These are phyloP conservation scores for Nomada goodeniana DNA, from an alignment of 2,888 invertebrate species.

Conservation along the genomic window DNA sequence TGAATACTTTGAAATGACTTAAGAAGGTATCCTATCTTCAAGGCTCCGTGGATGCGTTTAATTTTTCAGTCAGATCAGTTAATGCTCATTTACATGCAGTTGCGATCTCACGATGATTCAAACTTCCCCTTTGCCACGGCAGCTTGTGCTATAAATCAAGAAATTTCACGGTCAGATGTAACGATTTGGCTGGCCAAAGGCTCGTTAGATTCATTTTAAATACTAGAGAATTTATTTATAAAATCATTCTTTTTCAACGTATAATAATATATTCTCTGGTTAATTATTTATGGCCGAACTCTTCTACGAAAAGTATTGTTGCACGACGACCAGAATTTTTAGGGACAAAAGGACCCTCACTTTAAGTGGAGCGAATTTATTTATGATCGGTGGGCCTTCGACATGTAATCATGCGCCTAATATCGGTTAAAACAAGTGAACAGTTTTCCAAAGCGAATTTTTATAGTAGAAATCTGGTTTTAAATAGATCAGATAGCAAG, in stretches of 20 bases:
- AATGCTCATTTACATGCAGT: not conserved
- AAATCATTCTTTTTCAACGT: too few species aligned
- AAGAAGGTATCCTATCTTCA: not conserved
- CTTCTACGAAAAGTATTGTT: constrained; percentile 32
- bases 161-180: not conserved
- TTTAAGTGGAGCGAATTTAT: constrained; percentile 25
- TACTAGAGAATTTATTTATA: too few species aligned
- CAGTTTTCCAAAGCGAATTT: constrained; percentile 31
- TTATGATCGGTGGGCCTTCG: constrained; percentile 15
- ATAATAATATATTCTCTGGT: too few species aligned
- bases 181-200: not conserved
- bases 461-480: constrained; percentile 36
- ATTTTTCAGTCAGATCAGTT: not conserved
- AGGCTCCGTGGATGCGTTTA: not conserved
- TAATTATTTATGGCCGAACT: too few species aligned
- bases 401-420: not conserved
- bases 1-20: not conserved
- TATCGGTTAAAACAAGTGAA: constrained; percentile 20
- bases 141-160: not conserved
- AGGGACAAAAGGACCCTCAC: constrained; percentile 40
- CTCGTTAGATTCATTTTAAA: too few species aligned
- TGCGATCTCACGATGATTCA: not conserved
- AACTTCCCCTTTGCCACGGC: constrained; percentile 2
- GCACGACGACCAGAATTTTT: constrained; percentile 16
- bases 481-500: constrained; percentile 68